Conservation (phyloP, 2,113 vertebrate genomes). For the Spheniscus mendiculus region DNA sequence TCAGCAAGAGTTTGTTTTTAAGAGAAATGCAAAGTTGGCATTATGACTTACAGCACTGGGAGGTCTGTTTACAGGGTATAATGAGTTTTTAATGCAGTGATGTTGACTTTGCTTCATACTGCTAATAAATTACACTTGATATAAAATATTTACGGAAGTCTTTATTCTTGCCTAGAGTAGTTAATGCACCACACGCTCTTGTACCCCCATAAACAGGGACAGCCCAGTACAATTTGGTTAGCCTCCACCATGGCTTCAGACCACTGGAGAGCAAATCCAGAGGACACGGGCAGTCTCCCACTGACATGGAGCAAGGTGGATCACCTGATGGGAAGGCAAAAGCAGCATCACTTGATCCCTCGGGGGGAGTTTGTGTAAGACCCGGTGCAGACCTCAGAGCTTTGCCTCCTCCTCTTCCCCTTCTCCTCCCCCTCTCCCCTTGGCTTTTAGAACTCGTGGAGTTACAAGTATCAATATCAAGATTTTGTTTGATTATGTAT, state of each 20-base stretch:
- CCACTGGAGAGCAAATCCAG: background rate
- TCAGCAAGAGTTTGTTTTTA: constrained; percentile 37
- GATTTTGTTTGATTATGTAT: constrained; percentile 1
- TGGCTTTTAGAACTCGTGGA: background rate
- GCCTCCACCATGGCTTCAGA: background rate
- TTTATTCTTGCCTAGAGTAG: constrained; percentile 5
- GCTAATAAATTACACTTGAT: constrained; percentile 84
- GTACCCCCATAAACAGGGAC: background rate
- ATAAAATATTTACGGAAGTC: constrained; percentile 49
- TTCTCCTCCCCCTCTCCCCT: background rate
- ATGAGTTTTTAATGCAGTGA: constrained; percentile 74
- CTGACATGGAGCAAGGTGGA: background rate
- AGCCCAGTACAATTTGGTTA: background rate
- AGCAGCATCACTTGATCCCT: background rate
- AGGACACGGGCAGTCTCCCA: background rate
- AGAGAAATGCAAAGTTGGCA: constrained; percentile 13
- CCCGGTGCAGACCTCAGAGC: background rate
- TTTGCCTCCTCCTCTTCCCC: background rate
- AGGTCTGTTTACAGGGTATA: constrained; percentile 61
- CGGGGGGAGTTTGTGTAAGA: background rate
- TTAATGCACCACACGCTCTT: background rate
- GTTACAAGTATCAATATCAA: background rate
- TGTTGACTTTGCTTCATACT: constrained; percentile 81
- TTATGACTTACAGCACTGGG: constrained; percentile 51
- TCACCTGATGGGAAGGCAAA: background rate